Evolutionary conservation across 1,140 invertebrate species (phyloP), one percentile per base, ranked within the genome.

Genomic region (Drosophila punjabiensis): DNA sequence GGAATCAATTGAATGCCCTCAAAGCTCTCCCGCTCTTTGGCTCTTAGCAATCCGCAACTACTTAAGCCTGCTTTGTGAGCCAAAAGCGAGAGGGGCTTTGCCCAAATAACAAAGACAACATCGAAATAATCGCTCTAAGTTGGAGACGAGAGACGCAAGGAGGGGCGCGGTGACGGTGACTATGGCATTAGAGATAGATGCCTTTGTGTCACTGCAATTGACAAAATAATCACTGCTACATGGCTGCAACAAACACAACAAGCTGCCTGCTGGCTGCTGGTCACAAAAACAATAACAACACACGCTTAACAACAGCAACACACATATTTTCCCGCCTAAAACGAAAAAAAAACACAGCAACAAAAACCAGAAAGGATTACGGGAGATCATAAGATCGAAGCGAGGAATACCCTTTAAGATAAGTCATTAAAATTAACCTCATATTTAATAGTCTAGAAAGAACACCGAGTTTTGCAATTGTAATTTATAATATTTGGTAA

Each of bases 121-220:
- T 63, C 85, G 75, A 74, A 85, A 89, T 88, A 88, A 88, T 88
- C 77, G 85, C 86, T 65, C 20, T 11, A 52, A 64, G 66, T 52
- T 39, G 9, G 55, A 39, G 55, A 24, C 6, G 14, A 56, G 53
- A 16, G 59, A 41, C 28, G 33, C 14, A 11, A n/a, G 9, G n/a
- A 41, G 65, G 63, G 56, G 7, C 5, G 48, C 41, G 48, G 45
- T 30, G 37, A 24, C 50, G 50, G 50, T 52, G 50, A 52, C 43
- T 58, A 48, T 41, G 84, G 84, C 74, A 88, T 89, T 88, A 88
- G 85, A 89, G 80, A 87, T 88, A 89, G 85, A 89, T 89, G 85
- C 86, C 86, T 89, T 89, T 89, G 86, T 89, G 86, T 89, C 86
- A 90, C 86, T 82, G 86, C 86, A 89, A 89, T 89, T 90, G 86